Evolutionary conservation across 1,140 invertebrate genomes (phyloP).

Genomic region (Agraylea sexmaculata): DNA sequence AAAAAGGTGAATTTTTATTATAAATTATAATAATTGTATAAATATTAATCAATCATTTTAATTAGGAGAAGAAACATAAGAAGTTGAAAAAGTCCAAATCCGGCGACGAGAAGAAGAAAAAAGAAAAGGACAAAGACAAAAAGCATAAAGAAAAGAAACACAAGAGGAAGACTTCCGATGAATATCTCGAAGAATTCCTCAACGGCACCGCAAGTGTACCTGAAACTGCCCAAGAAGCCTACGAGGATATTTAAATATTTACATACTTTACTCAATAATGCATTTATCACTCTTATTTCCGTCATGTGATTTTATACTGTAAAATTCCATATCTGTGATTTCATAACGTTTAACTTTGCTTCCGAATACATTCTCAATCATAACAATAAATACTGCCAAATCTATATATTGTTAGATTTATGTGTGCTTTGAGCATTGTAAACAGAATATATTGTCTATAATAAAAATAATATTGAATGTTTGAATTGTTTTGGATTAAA

Average conservation of each 20-base stretch:
- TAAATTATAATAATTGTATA: constrained; percentile 4
- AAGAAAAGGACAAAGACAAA: constrained; percentile 25
- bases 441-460: too few relatives aligned
- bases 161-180: constrained; percentile 28
- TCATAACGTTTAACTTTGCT: too few relatives aligned
- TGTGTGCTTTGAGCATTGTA: too few relatives aligned
- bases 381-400: too few relatives aligned
- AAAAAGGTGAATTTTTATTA: constrained; percentile 15
- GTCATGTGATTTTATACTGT: too few relatives aligned
- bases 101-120: constrained; percentile 12
- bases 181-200: constrained; percentile 18
- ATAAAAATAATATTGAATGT: too few relatives aligned
- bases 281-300: too few relatives aligned
- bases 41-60: constrained; percentile 9
- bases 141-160: constrained; percentile 36
- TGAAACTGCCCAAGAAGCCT: constrained; percentile 24
- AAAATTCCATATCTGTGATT: too few relatives aligned
- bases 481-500: too few relatives aligned
- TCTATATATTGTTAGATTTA: too few relatives aligned
- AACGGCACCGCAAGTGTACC: constrained; percentile 1
- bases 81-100: constrained; percentile 37
- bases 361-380: too few relatives aligned
- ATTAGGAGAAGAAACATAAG: constrained; percentile 34
- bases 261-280: too few relatives aligned
- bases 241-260: constrained; percentile 27